Evolutionary conservation across 2,888 invertebrate species (phyloP).

Genomic region (Nephrotoma flavescens): DNA sequence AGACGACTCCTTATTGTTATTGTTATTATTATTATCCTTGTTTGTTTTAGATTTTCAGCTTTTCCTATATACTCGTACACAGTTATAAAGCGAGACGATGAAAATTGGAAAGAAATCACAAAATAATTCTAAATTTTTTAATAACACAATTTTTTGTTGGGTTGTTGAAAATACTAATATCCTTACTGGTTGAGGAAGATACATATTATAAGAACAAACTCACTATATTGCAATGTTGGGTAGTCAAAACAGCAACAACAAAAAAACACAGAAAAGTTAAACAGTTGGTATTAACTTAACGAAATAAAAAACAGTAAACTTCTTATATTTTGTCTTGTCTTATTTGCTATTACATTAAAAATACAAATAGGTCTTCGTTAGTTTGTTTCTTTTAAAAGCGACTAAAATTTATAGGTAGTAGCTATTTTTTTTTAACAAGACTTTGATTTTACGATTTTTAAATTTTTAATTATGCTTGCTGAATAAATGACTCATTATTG

Average conservation of each 20-base stretch:
- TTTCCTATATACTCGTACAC: background rate
- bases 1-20: background rate
- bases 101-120: background rate
- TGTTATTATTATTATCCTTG: background rate
- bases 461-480: background rate
- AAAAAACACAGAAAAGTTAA: background rate
- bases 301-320: background rate
- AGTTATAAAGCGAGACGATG: background rate
- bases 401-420: background rate
- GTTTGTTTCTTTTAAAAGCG: background rate
- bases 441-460: background rate
- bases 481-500: background rate
- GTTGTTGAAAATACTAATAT: background rate
- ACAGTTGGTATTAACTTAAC: background rate
- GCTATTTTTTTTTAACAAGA: background rate
- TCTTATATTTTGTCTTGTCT: background rate
- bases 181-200: background rate
- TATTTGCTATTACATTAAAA: background rate
- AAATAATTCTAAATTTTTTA: background rate
- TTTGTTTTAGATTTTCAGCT: background rate
- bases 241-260: background rate
- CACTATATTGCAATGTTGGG: background rate
- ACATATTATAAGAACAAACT: background rate
- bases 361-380: background rate
- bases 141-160: background rate